Evolutionary conservation across 92 coral and sea anemone species (phyloP).

Genomic region (Virgularia gustaviana): DNA sequence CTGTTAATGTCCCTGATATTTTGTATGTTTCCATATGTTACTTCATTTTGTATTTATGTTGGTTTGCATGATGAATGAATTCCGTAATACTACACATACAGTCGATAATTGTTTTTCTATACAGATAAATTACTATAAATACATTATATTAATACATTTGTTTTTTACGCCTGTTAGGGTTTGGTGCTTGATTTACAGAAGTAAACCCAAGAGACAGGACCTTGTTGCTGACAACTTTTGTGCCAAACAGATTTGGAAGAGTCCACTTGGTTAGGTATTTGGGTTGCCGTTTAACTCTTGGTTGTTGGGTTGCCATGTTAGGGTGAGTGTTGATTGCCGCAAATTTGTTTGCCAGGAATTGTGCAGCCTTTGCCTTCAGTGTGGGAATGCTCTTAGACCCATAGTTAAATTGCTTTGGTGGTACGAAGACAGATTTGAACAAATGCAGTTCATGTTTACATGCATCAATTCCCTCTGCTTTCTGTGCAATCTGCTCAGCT

Average conservation of each 20-base stretch:
- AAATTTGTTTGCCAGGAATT: slow-evolving; percentile 3
- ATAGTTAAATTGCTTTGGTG: slow-evolving; percentile 25
- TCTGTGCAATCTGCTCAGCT: slow-evolving; percentile 5
- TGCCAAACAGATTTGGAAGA: no score
- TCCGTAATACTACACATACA: no score
- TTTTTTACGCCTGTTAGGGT: not conserved
- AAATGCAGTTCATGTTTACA: slow-evolving; percentile 6
- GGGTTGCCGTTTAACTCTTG: slow-evolving; percentile 25
- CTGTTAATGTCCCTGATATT: no score
- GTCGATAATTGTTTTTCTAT: no score
- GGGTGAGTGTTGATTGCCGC: not conserved
- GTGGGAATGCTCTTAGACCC: not conserved
- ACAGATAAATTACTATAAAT: no score
- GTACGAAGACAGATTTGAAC: slow-evolving; percentile 24
- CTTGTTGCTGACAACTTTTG: no score
- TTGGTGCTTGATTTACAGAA: not conserved
- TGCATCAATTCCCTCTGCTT: slow-evolving; percentile 16
- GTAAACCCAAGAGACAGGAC: not conserved
- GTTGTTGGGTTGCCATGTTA: slow-evolving; percentile 23
- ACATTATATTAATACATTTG: no score
- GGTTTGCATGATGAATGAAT: no score
- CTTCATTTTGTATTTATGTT: no score
- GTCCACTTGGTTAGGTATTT: not conserved
- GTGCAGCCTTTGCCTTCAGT: slow-evolving; percentile 21
- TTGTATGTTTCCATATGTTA: no score